Conservation (phyloP, 2,888 invertebrate genomes). For the Cloeon dipterum region DNA sequence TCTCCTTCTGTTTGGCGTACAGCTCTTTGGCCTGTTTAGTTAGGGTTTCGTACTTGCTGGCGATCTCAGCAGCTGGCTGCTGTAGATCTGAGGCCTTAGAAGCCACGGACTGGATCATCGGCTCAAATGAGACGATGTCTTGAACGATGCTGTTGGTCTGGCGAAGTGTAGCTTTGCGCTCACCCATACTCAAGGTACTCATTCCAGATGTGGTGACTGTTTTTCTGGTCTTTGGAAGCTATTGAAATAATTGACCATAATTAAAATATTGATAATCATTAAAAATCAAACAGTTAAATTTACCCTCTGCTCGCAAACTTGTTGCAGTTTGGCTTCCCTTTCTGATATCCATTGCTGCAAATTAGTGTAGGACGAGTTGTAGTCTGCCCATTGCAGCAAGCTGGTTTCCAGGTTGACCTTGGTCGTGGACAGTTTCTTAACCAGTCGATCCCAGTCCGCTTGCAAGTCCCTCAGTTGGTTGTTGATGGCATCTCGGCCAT, state of each 20-base stretch:
- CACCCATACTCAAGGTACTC: slow-evolving; percentile 56
- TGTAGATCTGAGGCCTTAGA: slow-evolving; percentile 82
- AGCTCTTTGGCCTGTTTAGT: slow-evolving; percentile 77
- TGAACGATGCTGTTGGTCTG: slow-evolving; percentile 88
- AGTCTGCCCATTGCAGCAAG: slow-evolving; percentile 86
- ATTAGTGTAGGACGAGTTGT: slow-evolving; percentile 79
- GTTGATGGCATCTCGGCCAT: slow-evolving; percentile 70
- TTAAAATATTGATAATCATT: too few relatives aligned
- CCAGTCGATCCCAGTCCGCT: slow-evolving; percentile 75
- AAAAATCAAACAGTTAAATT: too few relatives aligned
- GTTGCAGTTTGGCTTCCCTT: slow-evolving; percentile 74
- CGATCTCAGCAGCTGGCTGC: slow-evolving; percentile 77
- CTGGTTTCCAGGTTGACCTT: slow-evolving; percentile 80
- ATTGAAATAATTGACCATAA: too few relatives aligned
- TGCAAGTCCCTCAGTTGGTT: slow-evolving; percentile 72
- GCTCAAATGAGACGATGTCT: slow-evolving; percentile 90
- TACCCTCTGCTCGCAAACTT: slow-evolving; percentile 64
- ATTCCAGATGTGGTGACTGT: too few relatives aligned
- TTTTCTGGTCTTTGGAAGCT: too few relatives aligned
- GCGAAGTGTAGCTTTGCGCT: slow-evolving; percentile 67
- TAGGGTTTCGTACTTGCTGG: slow-evolving; percentile 69
- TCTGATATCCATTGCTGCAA: slow-evolving; percentile 88
- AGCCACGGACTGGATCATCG: slow-evolving; percentile 88
- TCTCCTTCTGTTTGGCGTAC: slow-evolving; percentile 59
- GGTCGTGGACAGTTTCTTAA: slow-evolving; percentile 75